phyloP scores from a whole-genome alignment of 30 jellyfish, hydroid and myxozoan genomes.

The Pelagia noctiluca region DNA sequence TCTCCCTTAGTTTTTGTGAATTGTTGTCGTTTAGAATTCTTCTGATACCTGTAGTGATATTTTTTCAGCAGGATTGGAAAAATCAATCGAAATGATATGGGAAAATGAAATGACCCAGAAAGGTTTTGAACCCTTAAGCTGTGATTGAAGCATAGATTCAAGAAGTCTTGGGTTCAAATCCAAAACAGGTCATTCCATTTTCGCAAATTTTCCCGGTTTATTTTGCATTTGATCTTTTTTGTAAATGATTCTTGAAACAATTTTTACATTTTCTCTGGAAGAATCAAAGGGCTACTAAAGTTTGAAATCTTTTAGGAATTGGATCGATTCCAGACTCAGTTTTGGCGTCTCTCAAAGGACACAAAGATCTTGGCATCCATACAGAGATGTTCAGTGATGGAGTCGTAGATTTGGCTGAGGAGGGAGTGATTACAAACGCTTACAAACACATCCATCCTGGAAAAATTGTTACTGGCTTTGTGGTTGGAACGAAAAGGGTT shows the following conservation, averaged over 20 bases:
- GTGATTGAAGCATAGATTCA: no score
- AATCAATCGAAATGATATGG: no score
- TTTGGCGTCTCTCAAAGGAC: slow-evolving; percentile 64
- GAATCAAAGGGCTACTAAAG: background rate
- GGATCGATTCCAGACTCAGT: slow-evolving; percentile 85
- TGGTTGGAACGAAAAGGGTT: slow-evolving; percentile 76
- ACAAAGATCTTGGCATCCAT: slow-evolving; percentile 85
- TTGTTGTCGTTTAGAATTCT: no score
- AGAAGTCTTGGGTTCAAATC: no score
- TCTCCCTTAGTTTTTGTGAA: no score
- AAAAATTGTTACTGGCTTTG: slow-evolving; percentile 83
- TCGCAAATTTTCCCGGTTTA: no score
- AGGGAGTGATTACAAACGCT: slow-evolving; percentile 78
- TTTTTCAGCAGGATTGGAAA: no score
- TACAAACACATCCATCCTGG: slow-evolving; percentile 74
- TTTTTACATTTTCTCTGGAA: background rate
- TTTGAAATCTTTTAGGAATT: slow-evolving; percentile 56
- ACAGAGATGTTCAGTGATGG: slow-evolving; percentile 93
- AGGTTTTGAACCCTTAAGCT: no score
- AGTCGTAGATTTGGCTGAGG: slow-evolving; percentile 69
- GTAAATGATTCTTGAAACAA: background rate
- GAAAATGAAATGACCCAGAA: no score
- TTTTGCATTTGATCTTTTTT: background rate
- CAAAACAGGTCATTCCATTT: no score
- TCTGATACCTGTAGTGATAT: no score